phyloP scores from a whole-genome alignment of 2,113 vertebrate genomes.

The Dicentrarchus labrax region DNA sequence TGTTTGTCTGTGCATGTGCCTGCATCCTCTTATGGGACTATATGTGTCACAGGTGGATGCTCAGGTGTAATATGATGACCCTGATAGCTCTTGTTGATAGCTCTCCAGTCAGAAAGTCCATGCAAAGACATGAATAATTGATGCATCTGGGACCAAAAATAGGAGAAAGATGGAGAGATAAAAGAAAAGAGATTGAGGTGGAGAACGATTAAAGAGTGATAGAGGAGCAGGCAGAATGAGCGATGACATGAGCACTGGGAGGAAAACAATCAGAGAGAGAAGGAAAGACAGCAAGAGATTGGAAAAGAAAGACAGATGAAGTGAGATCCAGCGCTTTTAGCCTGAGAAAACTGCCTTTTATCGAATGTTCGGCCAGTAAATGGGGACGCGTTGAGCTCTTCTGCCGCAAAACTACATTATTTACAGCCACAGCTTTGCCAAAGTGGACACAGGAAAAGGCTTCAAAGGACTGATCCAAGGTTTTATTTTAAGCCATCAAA shows the following conservation, averaged over 20 bases:
- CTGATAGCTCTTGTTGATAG: conserved; percentile 54
- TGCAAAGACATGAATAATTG: conserved; percentile 70
- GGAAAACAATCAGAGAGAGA: conserved; percentile 44
- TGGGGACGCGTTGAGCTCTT: conserved; percentile 21
- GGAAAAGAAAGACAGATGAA: conserved; percentile 53
- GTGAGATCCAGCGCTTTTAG: conserved; percentile 47
- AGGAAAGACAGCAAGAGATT: conserved; percentile 23
- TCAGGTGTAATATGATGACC: conserved; percentile 57
- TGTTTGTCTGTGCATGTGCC: neutral
- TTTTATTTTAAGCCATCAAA: conserved; percentile 60
- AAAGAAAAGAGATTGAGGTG: conserved; percentile 20
- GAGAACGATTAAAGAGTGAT: conserved; percentile 28
- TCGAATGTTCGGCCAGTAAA: conserved; percentile 45
- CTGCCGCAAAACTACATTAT: conserved; percentile 66
- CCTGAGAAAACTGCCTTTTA: conserved; percentile 41
- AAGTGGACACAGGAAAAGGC: conserved; percentile 60
- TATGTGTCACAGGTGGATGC: conserved; percentile 42
- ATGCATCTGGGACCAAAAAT: conserved; percentile 71
- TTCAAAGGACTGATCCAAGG: conserved; percentile 50
- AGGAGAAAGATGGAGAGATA: conserved; percentile 44
- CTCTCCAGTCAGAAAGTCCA: conserved; percentile 49
- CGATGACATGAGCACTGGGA: conserved; percentile 8
- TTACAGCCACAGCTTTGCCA: conserved; percentile 68
- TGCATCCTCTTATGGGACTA: conserved; percentile 11
- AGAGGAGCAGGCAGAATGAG: conserved; percentile 20